Conservation (phyloP, 2,888 invertebrate species). For the Noctuana brunneofusca region DNA sequence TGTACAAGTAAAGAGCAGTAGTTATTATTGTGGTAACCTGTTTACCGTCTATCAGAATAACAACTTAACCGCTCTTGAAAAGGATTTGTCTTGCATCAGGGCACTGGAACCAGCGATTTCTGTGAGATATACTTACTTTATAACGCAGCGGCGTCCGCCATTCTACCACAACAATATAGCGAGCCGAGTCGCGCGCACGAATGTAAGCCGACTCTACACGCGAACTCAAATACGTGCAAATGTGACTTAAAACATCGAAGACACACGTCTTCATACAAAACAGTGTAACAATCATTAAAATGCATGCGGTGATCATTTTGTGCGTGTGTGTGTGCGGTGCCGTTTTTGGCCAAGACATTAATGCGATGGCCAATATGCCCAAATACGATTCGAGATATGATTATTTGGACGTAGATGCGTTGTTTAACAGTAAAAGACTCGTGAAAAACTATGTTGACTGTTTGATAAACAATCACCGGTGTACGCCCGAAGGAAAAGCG, state of each 20-base stretch:
- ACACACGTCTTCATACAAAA: conserved; percentile 17
- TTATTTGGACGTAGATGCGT: conserved; percentile 86
- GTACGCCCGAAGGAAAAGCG: conserved; percentile 88
- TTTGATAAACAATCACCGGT: conserved; percentile 85
- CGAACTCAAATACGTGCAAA: conserved; percentile 33
- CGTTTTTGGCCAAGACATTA: conserved; percentile 62
- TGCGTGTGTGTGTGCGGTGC: conserved; percentile 55
- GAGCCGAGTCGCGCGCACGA: conserved; percentile 54
- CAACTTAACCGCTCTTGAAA: conserved; percentile 36
- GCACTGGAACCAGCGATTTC: conserved; percentile 30
- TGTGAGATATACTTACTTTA: conserved; percentile 37
- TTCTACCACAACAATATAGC: conserved; percentile 49
- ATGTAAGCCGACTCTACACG: conserved; percentile 39
- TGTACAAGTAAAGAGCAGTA: too few relatives aligned
- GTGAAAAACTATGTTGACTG: conserved; percentile 88
- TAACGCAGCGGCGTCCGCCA: conserved; percentile 43
- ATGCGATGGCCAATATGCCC: conserved; percentile 63
- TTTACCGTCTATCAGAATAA: not conserved
- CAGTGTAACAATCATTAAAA: conserved; percentile 45
- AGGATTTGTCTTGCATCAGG: conserved; percentile 41
- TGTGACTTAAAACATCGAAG: conserved; percentile 38
- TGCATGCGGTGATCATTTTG: conserved; percentile 60
- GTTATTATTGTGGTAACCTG: not conserved
- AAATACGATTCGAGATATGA: conserved; percentile 84
- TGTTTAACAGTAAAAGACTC: conserved; percentile 86